Conservation (phyloP, 2,113 vertebrate species). For the Coracopsis vasa region DNA sequence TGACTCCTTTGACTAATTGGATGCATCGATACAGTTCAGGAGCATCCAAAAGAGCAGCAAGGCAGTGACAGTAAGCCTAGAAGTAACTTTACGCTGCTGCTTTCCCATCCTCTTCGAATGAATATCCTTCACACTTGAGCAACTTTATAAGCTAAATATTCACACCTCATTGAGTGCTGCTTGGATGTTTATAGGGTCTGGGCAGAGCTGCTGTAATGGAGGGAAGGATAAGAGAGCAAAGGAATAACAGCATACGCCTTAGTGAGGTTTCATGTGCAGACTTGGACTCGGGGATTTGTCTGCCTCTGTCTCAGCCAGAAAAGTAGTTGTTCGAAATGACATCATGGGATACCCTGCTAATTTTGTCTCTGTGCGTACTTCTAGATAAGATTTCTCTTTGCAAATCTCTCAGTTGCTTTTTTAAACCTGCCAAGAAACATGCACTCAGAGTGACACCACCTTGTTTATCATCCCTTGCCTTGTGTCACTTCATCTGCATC, state of each 20-base stretch:
- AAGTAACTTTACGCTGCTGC: not conserved
- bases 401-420: not conserved
- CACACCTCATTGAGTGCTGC: not conserved
- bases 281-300: not conserved
- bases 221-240: not conserved
- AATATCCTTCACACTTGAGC: not conserved
- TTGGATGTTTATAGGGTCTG: not conserved
- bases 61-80: not conserved
- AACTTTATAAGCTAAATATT: not conserved
- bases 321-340: not conserved
- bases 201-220: not conserved
- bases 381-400: not conserved
- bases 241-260: not conserved
- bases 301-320: not conserved
- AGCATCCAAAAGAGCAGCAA: not conserved
- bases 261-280: not conserved
- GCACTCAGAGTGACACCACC: not conserved
- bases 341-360: not conserved
- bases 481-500: not conserved
- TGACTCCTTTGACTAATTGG: not conserved
- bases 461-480: not conserved
- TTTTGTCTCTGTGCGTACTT: not conserved
- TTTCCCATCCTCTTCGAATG: not conserved
- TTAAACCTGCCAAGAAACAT: not conserved
- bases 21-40: not conserved